Percentiles rank a stretch among this genome's conserved stretches.
Conservation (phyloP, 2,888 invertebrate species). For the Sylvicola cinctus region DNA sequence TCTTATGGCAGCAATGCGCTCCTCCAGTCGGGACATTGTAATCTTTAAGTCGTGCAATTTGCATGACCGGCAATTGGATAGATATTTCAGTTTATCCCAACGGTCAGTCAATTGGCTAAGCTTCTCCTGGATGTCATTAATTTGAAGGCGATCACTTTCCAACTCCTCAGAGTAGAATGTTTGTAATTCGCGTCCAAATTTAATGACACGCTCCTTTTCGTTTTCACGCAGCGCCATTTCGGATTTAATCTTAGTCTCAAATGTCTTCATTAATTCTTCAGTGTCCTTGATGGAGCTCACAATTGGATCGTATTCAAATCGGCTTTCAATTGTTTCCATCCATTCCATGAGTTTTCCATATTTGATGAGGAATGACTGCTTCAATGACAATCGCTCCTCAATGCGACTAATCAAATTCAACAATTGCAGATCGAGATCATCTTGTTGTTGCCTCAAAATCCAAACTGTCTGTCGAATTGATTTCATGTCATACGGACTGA, state of each 20-base stretch:
- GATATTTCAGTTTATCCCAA: slow-evolving; percentile 44
- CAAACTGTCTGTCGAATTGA: slow-evolving; percentile 56
- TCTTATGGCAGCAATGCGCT: slow-evolving; percentile 47
- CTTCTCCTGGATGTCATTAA: slow-evolving; percentile 31
- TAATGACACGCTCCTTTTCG: slow-evolving; percentile 57
- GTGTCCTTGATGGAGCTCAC: slow-evolving; percentile 32
- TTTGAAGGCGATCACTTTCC: slow-evolving; percentile 36
- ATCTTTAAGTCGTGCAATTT: slow-evolving; percentile 52
- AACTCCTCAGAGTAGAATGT: slow-evolving; percentile 38
- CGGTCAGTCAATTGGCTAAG: slow-evolving; percentile 40
- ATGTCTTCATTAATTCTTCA: slow-evolving; percentile 45
- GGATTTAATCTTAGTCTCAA: slow-evolving; percentile 53
- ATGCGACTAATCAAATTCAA: slow-evolving; percentile 47
- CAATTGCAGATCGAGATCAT: slow-evolving; percentile 60
- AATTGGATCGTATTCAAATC: slow-evolving; percentile 33
- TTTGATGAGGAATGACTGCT: slow-evolving; percentile 47
- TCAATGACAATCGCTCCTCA: slow-evolving; percentile 50
- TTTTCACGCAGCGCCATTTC: slow-evolving; percentile 56
- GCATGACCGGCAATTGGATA: slow-evolving; percentile 42
- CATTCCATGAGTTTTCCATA: slow-evolving; percentile 43
- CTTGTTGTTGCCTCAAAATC: slow-evolving; percentile 59
- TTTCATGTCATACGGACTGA: slow-evolving; percentile 68
- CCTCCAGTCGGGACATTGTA: slow-evolving; percentile 49
- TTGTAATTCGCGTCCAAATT: slow-evolving; percentile 42
- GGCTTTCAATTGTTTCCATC: slow-evolving; percentile 45